phyloP scores from a whole-genome alignment of 2,888 invertebrate genomes.

The Habrosyne pyritoides region DNA sequence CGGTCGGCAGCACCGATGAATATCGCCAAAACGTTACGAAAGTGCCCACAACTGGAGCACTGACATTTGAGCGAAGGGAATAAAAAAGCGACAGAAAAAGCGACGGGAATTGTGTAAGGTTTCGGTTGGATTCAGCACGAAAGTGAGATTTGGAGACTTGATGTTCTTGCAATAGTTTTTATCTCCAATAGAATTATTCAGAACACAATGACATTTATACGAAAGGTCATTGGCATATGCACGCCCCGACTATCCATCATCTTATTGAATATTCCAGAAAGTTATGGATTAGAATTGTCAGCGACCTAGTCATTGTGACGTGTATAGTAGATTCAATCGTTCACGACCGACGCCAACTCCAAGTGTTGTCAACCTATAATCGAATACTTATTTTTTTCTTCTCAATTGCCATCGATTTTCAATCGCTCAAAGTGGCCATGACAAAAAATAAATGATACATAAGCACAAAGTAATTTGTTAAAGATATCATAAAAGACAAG shows the following conservation, averaged over 20 bases:
- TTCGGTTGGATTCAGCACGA: slow-evolving; percentile 15
- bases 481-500: not conserved
- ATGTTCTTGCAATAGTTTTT: not conserved
- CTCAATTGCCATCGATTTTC: too few species aligned
- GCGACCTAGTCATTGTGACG: too few species aligned
- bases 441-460: too few species aligned
- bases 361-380: not conserved
- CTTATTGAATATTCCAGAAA: not conserved
- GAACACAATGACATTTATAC: not conserved
- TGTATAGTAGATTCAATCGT: too few species aligned
- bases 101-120: slow-evolving; percentile 42
- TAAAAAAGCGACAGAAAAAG: slow-evolving; percentile 38
- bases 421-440: too few species aligned
- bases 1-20: slow-evolving; percentile 28
- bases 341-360: not conserved
- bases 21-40: slow-evolving; percentile 46
- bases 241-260: not conserved
- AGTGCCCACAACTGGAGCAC: slow-evolving; percentile 40
- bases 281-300: too few species aligned
- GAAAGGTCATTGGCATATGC: not conserved
- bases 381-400: not conserved
- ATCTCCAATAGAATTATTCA: too few species aligned
- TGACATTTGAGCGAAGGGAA: slow-evolving; percentile 31
- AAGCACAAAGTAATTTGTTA: too few species aligned
- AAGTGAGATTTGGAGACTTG: not conserved